phyloP scores from a whole-genome alignment of 2,797 vertebrate species.

The Psittacula derbiana region DNA sequence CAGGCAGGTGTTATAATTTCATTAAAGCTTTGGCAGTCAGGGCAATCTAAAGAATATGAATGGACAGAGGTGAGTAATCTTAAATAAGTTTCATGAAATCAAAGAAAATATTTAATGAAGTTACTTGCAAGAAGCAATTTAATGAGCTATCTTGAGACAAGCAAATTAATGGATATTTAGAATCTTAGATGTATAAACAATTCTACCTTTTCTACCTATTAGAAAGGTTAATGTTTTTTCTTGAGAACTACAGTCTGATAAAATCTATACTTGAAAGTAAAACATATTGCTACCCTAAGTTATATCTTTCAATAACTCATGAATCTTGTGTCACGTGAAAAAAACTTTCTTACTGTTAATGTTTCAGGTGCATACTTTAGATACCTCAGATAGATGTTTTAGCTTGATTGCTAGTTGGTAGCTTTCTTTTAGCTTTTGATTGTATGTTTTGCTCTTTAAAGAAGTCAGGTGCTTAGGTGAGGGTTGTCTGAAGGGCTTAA shows the following conservation, averaged over 20 bases:
- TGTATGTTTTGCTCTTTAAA: background rate
- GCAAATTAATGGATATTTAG: constrained; percentile 6
- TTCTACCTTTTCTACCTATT: background rate
- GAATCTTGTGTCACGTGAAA: background rate
- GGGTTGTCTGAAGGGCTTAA: background rate
- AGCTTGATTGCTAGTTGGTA: background rate
- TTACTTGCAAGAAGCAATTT: background rate
- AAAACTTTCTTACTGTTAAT: background rate
- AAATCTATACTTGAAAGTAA: background rate
- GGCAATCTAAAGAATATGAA: background rate
- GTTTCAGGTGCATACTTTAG: background rate
- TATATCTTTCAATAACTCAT: background rate
- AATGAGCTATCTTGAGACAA: constrained; percentile 18
- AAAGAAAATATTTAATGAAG: constrained; percentile 20
- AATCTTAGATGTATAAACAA: background rate
- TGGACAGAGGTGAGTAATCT: background rate
- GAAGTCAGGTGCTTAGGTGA: background rate
- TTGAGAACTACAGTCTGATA: background rate
- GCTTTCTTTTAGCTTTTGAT: background rate
- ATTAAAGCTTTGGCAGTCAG: constrained; percentile 10
- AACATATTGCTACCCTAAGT: background rate
- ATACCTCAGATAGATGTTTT: background rate
- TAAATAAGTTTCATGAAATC: background rate
- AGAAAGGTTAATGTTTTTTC: background rate
- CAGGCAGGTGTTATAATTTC: constrained; percentile 28